Evolutionary conservation across 1,140 invertebrate species (phyloP).

Genomic region (Heliothis virescens): DNA sequence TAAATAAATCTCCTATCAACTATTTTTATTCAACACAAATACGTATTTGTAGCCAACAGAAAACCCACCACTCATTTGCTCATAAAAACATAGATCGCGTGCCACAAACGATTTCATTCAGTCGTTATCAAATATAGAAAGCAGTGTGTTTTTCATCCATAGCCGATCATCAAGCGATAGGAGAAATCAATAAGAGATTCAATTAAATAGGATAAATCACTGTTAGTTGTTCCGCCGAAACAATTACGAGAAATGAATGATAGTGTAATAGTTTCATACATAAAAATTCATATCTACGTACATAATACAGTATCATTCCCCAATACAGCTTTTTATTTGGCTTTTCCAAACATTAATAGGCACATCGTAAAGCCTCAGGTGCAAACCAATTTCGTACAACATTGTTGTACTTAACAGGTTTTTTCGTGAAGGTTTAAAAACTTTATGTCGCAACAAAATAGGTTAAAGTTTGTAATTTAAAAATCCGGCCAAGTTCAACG

Average conservation of each 20-base stretch:
- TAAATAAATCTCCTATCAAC: too few species aligned
- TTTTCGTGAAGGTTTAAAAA: constrained; percentile 18
- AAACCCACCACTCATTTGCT: too few species aligned
- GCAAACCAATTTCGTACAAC: constrained; percentile 6
- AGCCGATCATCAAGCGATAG: neutral
- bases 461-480: constrained; percentile 15
- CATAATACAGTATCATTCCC: neutral
- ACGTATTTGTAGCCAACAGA: too few species aligned
- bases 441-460: constrained; percentile 5
- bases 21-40: too few species aligned
- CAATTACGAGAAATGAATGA: constrained; percentile 5
- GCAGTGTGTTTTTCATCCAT: neutral
- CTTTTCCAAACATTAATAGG: constrained; percentile 15
- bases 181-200: neutral
- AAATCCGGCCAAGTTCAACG: neutral
- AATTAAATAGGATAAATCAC: constrained; percentile 6
- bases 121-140: too few species aligned
- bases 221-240: neutral
- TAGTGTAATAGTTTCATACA: neutral
- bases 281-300: neutral
- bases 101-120: too few species aligned
- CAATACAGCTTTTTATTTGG: neutral
- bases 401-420: constrained; percentile 25
- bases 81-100: too few species aligned
- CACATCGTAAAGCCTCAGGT: constrained; percentile 14